Evolutionary conservation across 2,888 invertebrate species (phyloP).

Genomic region (Tachina lurida): DNA sequence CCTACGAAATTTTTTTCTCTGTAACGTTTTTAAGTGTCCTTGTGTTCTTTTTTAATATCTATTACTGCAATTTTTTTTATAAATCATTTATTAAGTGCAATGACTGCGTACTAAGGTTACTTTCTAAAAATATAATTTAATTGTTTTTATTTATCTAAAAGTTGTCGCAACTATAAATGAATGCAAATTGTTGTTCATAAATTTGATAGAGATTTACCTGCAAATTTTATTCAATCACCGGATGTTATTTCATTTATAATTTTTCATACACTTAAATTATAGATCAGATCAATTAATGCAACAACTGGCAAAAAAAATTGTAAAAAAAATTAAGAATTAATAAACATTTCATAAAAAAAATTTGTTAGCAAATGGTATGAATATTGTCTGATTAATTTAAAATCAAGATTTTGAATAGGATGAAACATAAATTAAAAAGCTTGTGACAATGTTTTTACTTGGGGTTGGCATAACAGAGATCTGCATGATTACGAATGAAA

Average conservation of each 20-base stretch:
- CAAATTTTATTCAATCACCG: constrained; percentile 28
- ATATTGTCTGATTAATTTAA: no score
- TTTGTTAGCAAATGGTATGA: no score
- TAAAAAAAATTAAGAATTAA: not conserved
- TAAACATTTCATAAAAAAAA: not conserved
- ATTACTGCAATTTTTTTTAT: not conserved
- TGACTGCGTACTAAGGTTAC: not conserved
- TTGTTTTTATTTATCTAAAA: not conserved
- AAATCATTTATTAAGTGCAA: not conserved
- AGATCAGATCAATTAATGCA: not conserved
- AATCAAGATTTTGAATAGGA: no score
- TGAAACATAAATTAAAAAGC: no score
- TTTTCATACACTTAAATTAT: constrained; percentile 5
- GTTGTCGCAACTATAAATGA: not conserved
- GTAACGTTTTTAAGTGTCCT: no score
- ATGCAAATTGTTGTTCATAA: not conserved
- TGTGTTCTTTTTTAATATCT: no score
- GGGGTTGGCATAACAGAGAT: no score
- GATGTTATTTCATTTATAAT: constrained; percentile 29
- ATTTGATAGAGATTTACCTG: constrained; percentile 6
- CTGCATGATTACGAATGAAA: no score
- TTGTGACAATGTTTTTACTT: no score
- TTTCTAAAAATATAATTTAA: constrained; percentile 2
- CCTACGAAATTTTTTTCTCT: no score
- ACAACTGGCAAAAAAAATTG: not conserved